These are phyloP conservation scores for Catagonus wagneri DNA, from an alignment of 2,113 vertebrate genomes.

Conservation along the genomic window DNA sequence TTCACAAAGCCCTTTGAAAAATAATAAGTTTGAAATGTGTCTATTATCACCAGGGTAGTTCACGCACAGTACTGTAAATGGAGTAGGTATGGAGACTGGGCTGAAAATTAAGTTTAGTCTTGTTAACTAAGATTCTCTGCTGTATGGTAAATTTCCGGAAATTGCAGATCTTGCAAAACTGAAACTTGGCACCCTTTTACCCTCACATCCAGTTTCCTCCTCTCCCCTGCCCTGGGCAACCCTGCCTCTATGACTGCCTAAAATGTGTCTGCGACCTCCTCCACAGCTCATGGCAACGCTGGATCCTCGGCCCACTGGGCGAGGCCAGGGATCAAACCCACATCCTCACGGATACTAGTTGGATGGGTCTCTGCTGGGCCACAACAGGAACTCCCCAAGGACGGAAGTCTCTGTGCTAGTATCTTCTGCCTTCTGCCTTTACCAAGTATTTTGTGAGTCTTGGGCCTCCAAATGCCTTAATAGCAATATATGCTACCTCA, in stretches of 20 bases:
- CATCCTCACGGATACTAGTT: too few relatives aligned
- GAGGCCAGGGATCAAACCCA: too few relatives aligned
- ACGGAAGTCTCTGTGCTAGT: neutral
- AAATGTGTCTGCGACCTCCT: neutral
- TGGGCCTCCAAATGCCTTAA: neutral
- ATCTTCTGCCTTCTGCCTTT: neutral
- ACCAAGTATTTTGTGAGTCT: neutral
- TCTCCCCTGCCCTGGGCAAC: too few relatives aligned
- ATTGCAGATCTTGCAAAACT: too few relatives aligned
- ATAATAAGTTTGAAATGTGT: slow-evolving; percentile 18
- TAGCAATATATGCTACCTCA: neutral
- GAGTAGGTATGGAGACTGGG: neutral
- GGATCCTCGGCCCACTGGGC: too few relatives aligned
- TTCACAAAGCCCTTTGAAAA: slow-evolving; percentile 31
- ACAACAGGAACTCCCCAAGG: neutral
- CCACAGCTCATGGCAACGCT: too few relatives aligned
- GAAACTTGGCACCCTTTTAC: too few relatives aligned
- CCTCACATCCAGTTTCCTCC: too few relatives aligned
- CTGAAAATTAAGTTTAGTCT: neutral
- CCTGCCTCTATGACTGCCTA: too few relatives aligned
- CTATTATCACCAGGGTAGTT: neutral
- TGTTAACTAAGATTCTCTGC: too few relatives aligned
- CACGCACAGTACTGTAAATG: neutral
- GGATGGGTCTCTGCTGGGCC: too few relatives aligned
- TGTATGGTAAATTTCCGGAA: too few relatives aligned